Evolutionary conservation across 53 echinoderm and acorn worm species (phyloP).

Genomic region (Zoroaster sp.): DNA sequence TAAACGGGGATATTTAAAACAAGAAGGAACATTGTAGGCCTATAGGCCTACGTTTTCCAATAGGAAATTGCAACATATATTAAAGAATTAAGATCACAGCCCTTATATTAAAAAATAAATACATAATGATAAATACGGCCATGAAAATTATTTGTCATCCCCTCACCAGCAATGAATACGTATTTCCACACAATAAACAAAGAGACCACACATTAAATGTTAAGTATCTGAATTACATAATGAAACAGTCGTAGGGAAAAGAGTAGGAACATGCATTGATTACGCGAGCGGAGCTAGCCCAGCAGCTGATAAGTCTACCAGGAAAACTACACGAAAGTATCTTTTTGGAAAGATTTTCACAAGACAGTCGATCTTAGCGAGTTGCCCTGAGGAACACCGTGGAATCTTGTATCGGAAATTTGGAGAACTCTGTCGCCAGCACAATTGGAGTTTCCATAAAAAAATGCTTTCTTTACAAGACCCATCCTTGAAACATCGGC

Average conservation of each 20-base stretch:
- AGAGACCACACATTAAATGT: too few relatives aligned
- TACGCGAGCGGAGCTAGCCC: constrained; percentile 23
- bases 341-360: constrained; percentile 36
- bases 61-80: too few relatives aligned
- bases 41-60: too few relatives aligned
- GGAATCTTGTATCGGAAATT: constrained; percentile 31
- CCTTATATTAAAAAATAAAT: too few relatives aligned
- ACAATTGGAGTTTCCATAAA: background rate
- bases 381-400: constrained; percentile 27
- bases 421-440: constrained; percentile 51
- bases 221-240: too few relatives aligned
- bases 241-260: constrained; percentile 23
- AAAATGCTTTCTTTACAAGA: background rate
- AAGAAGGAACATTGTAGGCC: too few relatives aligned
- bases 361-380: constrained; percentile 46
- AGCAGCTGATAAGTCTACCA: constrained; percentile 38
- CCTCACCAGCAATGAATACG: too few relatives aligned
- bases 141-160: too few relatives aligned
- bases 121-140: too few relatives aligned
- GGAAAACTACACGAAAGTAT: constrained; percentile 48
- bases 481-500: background rate
- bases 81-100: too few relatives aligned
- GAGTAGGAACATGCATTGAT: constrained; percentile 19
- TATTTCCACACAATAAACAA: too few relatives aligned
- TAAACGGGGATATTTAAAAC: too few relatives aligned